phyloP scores from a whole-genome alignment of 1,140 invertebrate genomes.

The Lordiphosa collinella region DNA sequence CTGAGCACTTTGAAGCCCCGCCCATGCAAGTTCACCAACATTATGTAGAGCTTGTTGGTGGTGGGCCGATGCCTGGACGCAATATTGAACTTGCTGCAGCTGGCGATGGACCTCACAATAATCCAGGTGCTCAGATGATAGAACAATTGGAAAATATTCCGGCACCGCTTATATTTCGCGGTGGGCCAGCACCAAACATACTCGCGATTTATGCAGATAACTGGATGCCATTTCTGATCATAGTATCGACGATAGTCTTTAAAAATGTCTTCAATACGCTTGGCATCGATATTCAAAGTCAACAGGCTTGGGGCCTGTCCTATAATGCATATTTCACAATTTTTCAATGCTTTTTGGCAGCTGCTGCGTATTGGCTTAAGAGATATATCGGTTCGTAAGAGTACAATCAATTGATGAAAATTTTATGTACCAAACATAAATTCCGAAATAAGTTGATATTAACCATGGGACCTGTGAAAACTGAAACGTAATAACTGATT shows the following conservation, averaged over 20 bases:
- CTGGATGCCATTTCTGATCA: neutral
- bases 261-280: neutral
- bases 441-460: no score
- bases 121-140: neutral
- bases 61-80: neutral
- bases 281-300: constrained; percentile 1
- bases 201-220: neutral
- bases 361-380: neutral
- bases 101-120: neutral
- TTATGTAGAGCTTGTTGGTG: no score
- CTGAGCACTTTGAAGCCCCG: neutral
- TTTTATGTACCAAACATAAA: no score
- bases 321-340: neutral
- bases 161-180: neutral
- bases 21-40: neutral
- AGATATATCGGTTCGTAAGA: neutral
- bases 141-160: neutral
- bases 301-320: neutral
- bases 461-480: no score
- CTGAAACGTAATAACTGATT: no score
- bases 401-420: no score
- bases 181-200: neutral
- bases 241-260: neutral
- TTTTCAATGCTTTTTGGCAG: constrained; percentile 1
- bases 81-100: neutral